phyloP scores from a whole-genome alignment of 2,113 vertebrate species.

The Sylvia atricapilla region DNA sequence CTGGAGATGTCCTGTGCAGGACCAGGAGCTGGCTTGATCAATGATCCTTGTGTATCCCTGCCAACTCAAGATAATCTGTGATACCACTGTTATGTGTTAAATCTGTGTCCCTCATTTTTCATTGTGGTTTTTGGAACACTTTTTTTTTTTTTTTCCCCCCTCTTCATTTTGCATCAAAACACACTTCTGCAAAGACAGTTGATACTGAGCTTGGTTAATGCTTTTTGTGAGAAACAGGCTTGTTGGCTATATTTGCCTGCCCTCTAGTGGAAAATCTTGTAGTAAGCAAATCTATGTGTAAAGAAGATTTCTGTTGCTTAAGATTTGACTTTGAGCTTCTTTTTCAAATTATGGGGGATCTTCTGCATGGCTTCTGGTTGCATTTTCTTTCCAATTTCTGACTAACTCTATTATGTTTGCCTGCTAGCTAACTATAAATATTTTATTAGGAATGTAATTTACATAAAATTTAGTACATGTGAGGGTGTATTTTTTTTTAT shows the following conservation, averaged over 20 bases:
- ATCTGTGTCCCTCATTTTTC: not conserved
- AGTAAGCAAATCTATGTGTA: not conserved
- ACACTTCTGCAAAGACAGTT: not conserved
- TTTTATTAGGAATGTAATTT: not conserved
- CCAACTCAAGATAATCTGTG: not conserved
- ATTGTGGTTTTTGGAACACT: not conserved
- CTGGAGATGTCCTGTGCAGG: not conserved
- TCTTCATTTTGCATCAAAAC: not conserved
- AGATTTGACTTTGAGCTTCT: not conserved
- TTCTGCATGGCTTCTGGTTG: not conserved
- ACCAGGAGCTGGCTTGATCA: accelerated
- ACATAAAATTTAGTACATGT: not conserved
- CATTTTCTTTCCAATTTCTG: not conserved
- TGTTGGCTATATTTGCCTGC: constrained; percentile 27
- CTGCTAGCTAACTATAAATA: not conserved
- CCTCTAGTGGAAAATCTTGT: constrained; percentile 58
- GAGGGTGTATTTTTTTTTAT: not conserved
- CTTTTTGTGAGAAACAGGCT: not conserved
- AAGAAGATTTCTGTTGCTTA: not conserved
- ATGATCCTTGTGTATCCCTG: not conserved
- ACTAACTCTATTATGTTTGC: not conserved
- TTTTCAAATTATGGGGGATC: not conserved
- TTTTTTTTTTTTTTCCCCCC: not conserved
- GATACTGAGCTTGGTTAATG: not conserved
- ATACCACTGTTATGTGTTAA: not conserved